Evolutionary conservation across 2,888 invertebrate species (phyloP).

Genomic region (Sminthurides aquaticus): DNA sequence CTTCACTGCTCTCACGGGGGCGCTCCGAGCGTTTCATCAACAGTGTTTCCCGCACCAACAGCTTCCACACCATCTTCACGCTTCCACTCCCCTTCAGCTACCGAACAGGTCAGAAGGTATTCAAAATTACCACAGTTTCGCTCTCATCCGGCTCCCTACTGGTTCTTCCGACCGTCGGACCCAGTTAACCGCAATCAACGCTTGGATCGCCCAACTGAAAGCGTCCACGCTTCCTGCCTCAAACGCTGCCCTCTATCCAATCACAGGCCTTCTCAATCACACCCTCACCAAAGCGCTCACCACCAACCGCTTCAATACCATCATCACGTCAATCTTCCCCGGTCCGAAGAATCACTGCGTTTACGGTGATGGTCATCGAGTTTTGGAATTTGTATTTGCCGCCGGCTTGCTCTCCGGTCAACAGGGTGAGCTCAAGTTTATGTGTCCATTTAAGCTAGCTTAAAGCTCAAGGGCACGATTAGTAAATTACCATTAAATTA

Average conservation of each 20-base stretch:
- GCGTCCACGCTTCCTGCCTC: neutral
- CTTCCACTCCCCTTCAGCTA: neutral
- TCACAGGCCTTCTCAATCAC: neutral
- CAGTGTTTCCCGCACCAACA: neutral
- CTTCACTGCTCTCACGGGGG: neutral
- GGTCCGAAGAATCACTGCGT: conserved; percentile 7
- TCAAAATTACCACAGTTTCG: conserved; percentile 4
- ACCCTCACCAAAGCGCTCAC: neutral
- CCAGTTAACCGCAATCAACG: neutral
- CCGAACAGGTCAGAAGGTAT: neutral
- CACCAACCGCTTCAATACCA: conserved; percentile 5
- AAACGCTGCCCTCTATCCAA: conserved; percentile 8
- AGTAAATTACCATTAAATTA: too few relatives aligned
- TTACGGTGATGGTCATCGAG: neutral
- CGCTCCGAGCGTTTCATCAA: neutral
- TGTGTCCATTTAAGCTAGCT: too few relatives aligned
- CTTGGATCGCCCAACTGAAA: neutral
- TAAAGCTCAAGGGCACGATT: too few relatives aligned
- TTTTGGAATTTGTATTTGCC: conserved; percentile 2
- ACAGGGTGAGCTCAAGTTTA: conserved; percentile 9
- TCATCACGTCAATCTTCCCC: conserved; percentile 10
- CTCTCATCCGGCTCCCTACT: neutral
- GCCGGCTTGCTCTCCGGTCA: conserved; percentile 8
- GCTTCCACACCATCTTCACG: conserved; percentile 8
- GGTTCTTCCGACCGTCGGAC: neutral